Conservation (phyloP, 1,140 invertebrate species). For the Eumaeus atala region DNA sequence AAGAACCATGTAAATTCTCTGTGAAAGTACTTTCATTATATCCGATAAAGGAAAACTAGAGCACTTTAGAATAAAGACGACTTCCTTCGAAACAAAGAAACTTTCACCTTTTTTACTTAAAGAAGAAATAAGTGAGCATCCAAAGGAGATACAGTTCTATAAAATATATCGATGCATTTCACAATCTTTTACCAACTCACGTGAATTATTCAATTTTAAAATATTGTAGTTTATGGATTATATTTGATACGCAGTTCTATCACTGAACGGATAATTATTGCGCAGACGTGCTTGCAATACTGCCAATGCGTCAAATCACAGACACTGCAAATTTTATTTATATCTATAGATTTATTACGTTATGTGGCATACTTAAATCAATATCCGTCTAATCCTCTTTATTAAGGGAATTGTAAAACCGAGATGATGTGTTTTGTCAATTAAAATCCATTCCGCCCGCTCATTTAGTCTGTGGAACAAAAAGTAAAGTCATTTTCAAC, state of each 20-base stretch:
- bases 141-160: conserved; percentile 10
- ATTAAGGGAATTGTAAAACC: neutral
- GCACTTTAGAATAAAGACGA: conserved; percentile 16
- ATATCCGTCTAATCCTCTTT: too few relatives aligned
- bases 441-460: conserved; percentile 4
- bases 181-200: neutral
- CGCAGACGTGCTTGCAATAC: too few relatives aligned
- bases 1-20: conserved; percentile 9
- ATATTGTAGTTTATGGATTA: too few relatives aligned
- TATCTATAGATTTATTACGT: too few relatives aligned
- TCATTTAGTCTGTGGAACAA: conserved; percentile 12
- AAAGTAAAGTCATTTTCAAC: conserved; percentile 18
- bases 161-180: conserved; percentile 5
- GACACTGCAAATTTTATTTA: too few relatives aligned
- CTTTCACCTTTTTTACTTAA: conserved; percentile 14
- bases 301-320: too few relatives aligned
- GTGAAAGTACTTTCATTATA: conserved; percentile 4
- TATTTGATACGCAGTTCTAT: too few relatives aligned
- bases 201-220: too few relatives aligned
- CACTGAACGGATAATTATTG: too few relatives aligned
- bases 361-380: too few relatives aligned
- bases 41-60: conserved; percentile 16
- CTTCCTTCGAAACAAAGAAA: conserved; percentile 21
- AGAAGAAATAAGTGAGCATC: conserved; percentile 3
- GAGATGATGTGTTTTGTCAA: conserved; percentile 2